Percentiles rank a stretch among this genome's conserved stretches.
Conservation (phyloP, 2,113 vertebrate species). For the Halichoerus grypus region DNA sequence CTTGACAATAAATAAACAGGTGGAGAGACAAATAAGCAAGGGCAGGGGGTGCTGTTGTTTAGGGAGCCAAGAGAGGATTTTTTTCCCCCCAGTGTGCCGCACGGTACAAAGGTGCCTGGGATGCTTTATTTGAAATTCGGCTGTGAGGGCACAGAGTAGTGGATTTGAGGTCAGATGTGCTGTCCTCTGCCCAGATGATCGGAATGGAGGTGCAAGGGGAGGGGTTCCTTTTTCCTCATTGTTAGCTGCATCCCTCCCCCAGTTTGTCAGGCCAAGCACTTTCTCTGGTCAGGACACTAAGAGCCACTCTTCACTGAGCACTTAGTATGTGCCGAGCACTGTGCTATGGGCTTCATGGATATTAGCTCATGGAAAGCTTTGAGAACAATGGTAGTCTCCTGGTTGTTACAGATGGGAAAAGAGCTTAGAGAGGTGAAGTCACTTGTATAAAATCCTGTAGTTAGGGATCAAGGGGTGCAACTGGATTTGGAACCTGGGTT, state of each 20-base stretch:
- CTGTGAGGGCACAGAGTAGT: too few relatives aligned
- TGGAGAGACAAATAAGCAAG: neutral
- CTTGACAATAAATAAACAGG: neutral
- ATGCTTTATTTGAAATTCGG: neutral
- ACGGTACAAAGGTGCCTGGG: neutral
- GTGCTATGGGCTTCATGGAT: neutral
- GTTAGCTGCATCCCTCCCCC: neutral
- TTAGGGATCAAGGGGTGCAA: neutral
- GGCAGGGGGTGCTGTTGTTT: neutral
- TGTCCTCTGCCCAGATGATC: neutral
- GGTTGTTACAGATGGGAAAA: neutral
- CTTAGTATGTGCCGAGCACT: accelerated
- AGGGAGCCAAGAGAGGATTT: neutral
- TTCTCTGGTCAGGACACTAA: neutral
- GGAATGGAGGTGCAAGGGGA: neutral
- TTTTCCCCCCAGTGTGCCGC: neutral
- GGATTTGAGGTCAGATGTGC: neutral
- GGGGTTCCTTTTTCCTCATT: neutral
- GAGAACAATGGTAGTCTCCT: neutral
- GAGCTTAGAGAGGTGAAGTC: neutral
- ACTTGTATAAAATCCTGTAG: neutral
- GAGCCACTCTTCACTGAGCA: neutral
- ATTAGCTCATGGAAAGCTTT: neutral
- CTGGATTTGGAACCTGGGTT: neutral
- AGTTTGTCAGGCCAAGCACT: neutral